Evolutionary conservation across 2,888 invertebrate genomes (phyloP).

Genomic region (Escarpia spicata): DNA sequence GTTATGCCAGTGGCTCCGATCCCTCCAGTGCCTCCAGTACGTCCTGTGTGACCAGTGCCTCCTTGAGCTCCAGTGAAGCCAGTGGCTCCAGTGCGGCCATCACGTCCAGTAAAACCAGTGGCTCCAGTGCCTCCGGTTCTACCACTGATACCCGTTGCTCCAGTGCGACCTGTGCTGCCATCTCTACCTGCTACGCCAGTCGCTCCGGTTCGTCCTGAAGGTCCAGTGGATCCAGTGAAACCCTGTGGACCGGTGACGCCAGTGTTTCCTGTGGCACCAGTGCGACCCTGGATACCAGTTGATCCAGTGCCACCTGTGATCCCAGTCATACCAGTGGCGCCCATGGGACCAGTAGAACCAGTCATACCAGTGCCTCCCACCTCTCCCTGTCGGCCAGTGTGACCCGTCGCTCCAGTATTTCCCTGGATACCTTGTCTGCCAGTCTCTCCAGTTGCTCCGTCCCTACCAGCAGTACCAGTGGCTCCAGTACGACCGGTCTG

Average conservation of each 20-base stretch:
- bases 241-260: neutral
- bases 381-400: neutral
- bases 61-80: conserved; percentile 8
- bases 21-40: conserved; percentile 17
- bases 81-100: conserved; percentile 17
- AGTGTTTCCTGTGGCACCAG: neutral
- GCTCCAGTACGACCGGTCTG: neutral
- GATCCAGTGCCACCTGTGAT: neutral
- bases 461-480: neutral
- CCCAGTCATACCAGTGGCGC: neutral
- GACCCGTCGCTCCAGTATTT: neutral
- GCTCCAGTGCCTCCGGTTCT: conserved; percentile 18
- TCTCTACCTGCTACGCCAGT: conserved; percentile 17
- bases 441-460: neutral
- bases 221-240: neutral
- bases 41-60: neutral
- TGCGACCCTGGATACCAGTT: neutral
- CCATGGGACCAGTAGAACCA: neutral
- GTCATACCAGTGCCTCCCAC: conserved; percentile 3
- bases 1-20: neutral
- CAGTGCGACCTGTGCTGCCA: conserved; percentile 7
- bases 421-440: neutral
- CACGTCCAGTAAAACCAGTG: neutral
- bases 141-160: neutral
- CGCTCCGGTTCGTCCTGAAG: neutral